These are phyloP conservation scores for Etheostoma cragini DNA, from an alignment of 2,113 vertebrate species.

Conservation along the genomic window DNA sequence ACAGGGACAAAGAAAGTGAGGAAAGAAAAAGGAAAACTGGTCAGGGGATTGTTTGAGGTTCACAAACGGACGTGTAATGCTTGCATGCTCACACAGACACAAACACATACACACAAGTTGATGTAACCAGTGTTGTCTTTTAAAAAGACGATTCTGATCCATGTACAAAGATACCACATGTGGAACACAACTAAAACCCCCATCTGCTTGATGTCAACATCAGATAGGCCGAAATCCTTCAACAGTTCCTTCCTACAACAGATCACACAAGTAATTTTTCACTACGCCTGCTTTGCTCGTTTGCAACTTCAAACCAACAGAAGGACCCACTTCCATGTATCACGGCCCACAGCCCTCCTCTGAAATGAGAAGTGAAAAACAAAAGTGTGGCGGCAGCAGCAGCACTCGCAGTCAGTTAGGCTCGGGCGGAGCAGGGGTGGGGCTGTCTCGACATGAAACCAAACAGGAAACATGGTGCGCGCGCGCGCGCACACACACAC, in stretches of 20 bases:
- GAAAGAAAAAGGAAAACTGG: no score
- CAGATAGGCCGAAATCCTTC: background rate
- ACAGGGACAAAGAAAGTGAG: background rate
- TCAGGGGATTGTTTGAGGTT: background rate
- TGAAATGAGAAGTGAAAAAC: slow-evolving; percentile 49
- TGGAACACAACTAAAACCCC: slow-evolving; percentile 3
- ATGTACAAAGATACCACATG: background rate
- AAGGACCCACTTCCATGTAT: slow-evolving; percentile 4
- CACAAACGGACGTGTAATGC: background rate
- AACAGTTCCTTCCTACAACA: background rate
- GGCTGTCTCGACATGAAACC: slow-evolving; percentile 44
- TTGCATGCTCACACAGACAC: rapidly evolving
- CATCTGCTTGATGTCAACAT: background rate
- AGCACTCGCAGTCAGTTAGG: slow-evolving; percentile 85
- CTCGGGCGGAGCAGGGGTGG: slow-evolving; percentile 78
- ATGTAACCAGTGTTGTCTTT: background rate
- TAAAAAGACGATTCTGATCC: background rate
- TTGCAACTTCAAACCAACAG: slow-evolving; percentile 9
- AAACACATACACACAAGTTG: background rate
- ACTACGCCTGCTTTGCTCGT: background rate
- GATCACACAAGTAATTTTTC: slow-evolving; percentile 7
- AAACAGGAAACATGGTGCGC: slow-evolving; percentile 65
- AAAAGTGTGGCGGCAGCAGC: background rate
- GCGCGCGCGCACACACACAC: slow-evolving; percentile 1
- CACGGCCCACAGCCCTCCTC: background rate